phyloP scores from a whole-genome alignment of 2,113 vertebrate genomes.

The Aspiorhynchus laticeps region DNA sequence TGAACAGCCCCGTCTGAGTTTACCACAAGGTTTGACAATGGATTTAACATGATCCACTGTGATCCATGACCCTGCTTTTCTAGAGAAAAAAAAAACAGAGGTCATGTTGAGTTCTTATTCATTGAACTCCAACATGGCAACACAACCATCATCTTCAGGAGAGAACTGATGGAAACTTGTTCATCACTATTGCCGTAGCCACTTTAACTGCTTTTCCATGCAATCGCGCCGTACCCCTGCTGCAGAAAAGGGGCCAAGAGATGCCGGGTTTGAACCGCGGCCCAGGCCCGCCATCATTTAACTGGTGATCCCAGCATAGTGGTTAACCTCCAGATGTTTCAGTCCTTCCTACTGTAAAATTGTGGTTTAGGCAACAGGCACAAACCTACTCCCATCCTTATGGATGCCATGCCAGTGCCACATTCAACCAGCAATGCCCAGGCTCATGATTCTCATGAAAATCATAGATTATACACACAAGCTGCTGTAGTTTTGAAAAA shows the following conservation, averaged over 20 bases:
- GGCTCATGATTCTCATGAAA: no score
- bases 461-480: no score
- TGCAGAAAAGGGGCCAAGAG: constrained; percentile 62
- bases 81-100: background rate
- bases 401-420: constrained; percentile 29
- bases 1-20: background rate
- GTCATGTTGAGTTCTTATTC: constrained; percentile 21
- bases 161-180: constrained; percentile 72
- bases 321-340: constrained; percentile 72
- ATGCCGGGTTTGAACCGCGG: constrained; percentile 69
- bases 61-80: background rate
- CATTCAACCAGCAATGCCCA: constrained; percentile 34
- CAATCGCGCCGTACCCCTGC: constrained; percentile 61
- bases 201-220: constrained; percentile 75
- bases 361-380: constrained; percentile 61
- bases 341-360: constrained; percentile 75
- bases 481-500: background rate
- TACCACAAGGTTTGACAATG: constrained; percentile 2
- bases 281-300: constrained; percentile 62
- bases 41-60: constrained; percentile 1
- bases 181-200: constrained; percentile 64
- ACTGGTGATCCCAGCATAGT: constrained; percentile 68
- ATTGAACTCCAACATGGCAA: background rate
- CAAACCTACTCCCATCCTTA: constrained; percentile 11
- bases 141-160: constrained; percentile 49